Conservation (phyloP, 2,113 vertebrate genomes). For the Triplophysa siluroides region DNA sequence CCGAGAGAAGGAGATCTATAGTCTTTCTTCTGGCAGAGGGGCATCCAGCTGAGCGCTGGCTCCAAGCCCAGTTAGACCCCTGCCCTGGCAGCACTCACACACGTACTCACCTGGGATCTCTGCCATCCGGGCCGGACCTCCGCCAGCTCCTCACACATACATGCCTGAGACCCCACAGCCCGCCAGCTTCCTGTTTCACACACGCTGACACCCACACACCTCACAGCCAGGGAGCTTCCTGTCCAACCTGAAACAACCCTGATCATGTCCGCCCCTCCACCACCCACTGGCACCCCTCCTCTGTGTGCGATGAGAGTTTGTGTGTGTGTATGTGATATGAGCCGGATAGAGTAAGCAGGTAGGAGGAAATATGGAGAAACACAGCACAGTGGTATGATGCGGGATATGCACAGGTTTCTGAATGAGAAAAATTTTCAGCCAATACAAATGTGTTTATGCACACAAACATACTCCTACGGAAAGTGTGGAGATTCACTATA, state of each 20-base stretch:
- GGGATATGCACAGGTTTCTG: background rate
- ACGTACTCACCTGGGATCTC: constrained; percentile 34
- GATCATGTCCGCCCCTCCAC: constrained; percentile 50
- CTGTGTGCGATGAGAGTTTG: constrained; percentile 45
- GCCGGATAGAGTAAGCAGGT: constrained; percentile 39
- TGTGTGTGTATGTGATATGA: constrained; percentile 1
- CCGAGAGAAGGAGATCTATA: constrained; percentile 8
- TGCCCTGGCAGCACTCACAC: constrained; percentile 48
- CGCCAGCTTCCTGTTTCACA: constrained; percentile 39
- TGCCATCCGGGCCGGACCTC: constrained; percentile 50
- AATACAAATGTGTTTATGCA: no score
- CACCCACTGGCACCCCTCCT: constrained; percentile 46
- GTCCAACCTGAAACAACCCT: constrained; percentile 53
- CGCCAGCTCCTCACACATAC: constrained; percentile 34
- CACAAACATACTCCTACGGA: no score
- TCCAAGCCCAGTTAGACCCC: constrained; percentile 60
- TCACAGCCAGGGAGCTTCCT: constrained; percentile 47
- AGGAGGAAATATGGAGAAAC: constrained; percentile 15
- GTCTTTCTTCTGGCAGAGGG: constrained; percentile 45
- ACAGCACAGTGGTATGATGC: background rate
- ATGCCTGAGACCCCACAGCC: constrained; percentile 4
- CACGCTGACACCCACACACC: constrained; percentile 31
- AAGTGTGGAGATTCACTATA: no score
- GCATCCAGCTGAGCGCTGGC: constrained; percentile 63
- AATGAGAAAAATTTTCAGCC: background rate